Base-by-base conservation (phyloP, 2,888 invertebrate species). In the Archips xylosteana region DNA sequence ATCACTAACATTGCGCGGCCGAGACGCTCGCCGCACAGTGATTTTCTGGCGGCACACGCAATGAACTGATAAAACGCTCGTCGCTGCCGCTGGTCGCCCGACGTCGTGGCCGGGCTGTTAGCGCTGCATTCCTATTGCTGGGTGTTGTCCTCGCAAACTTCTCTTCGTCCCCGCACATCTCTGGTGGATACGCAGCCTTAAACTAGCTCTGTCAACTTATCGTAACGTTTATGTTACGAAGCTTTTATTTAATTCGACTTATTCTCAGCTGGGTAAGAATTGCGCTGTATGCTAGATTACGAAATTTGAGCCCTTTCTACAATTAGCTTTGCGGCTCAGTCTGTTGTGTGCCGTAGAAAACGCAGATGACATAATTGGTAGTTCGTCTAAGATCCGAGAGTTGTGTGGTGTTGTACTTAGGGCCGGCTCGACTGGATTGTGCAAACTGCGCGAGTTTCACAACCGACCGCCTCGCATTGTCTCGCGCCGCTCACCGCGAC, bases 401-500 rank as follows among this genome's bases (percentile, higher is more conserved):
- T 36, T 12, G 65, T 51, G 65, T 65, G 36, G 42, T 57, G 45
- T 54, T 8, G 66, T 57, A 67, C 66, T 32, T 67, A 67, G 66
- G 66, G 66, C 66, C 42, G 54, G 57, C 66, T 67, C 87, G 85
- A 82, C 80, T 81, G 64, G 74, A 88, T 92, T 92, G 91, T 89
- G 93, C 88, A 92, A 93, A 90, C 89, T 86, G 88, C 82, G 87
- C 85, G 84, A 85, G 88, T 92, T 93, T 90, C 94, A 89, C 91
- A 94, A 94, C 89, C 89, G 84, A 85, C 87, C 89, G 89, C 89
- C 92, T 91, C 90, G 92, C 87, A 93, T 94, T 94, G 93, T 94
- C 92, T 93, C 89, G 89, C 88, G 91, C 94, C 93, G 90, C 90
- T 94, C 94, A 92, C 94, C 87, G 89, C 87, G 89, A 88, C 90